Evolutionary conservation across 2,113 vertebrate genomes (phyloP).

Genomic region (Tricholaema leucomelas): DNA sequence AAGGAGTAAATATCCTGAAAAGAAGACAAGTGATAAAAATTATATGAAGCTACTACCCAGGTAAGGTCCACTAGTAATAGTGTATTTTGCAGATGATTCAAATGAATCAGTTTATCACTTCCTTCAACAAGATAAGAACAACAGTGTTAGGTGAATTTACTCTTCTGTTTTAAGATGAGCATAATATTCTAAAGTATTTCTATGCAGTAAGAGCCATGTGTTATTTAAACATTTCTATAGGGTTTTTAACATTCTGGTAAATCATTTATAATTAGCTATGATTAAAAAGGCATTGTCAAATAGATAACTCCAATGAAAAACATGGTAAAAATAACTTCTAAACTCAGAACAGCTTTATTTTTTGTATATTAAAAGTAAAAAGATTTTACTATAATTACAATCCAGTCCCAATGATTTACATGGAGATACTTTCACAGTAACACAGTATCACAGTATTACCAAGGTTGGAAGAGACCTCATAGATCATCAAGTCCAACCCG

Average conservation of each 20-base stretch:
- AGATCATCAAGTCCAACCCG: too few species aligned
- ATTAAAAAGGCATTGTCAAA: slow-evolving; percentile 29
- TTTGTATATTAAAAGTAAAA: not conserved
- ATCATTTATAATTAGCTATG: slow-evolving; percentile 31
- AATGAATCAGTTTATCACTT: not conserved
- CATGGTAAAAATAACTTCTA: not conserved
- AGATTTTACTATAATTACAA: slow-evolving; percentile 11
- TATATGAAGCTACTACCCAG: not conserved
- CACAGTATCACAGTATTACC: too few species aligned
- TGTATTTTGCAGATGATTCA: not conserved
- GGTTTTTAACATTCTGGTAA: slow-evolving; percentile 31
- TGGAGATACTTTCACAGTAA: not conserved
- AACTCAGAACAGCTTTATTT: not conserved
- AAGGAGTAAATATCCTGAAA: not conserved
- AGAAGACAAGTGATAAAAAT: not conserved
- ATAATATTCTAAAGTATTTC: not conserved
- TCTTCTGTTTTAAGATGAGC: not conserved
- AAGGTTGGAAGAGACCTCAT: too few species aligned
- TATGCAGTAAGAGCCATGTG: not conserved
- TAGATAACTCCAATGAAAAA: slow-evolving; percentile 15
- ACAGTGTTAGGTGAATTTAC: not conserved
- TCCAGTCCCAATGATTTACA: not conserved
- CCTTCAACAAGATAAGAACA: not conserved
- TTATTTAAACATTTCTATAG: slow-evolving; percentile 23
- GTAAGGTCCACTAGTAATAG: not conserved